Base-by-base conservation (phyloP, 2,888 invertebrate species). In the Sminthurides aquaticus region DNA sequence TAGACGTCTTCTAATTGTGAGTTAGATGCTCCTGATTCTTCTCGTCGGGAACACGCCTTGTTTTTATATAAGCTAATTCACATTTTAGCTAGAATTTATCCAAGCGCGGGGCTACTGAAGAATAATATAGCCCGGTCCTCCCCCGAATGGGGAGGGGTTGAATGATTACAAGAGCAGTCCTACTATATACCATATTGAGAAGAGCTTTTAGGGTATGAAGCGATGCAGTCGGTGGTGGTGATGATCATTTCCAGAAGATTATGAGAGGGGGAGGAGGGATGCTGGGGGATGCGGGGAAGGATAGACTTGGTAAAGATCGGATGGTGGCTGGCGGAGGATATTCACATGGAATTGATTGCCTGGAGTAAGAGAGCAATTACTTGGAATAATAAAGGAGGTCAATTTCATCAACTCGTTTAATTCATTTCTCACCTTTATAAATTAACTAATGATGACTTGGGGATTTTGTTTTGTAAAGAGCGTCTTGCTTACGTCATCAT, bases 381-480 rank as follows among this genome's bases (percentile, higher is more conserved):
- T 62, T 65, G 57, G 57, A 57, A 65, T 65, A 65, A 65, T 65
- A 62, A 65, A 65, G 57, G 58, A 58, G 65, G 65, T 65, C 65
- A 65, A 65, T 65, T 65, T 65, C 61, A 65, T 61, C 60, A 59
- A 64, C 48, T 27, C 43, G 34, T 60, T 64, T 65, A 62, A 65
- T 65, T 65, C 57, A 62, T 62, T 65, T 62, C 57, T 65, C 65
- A 65, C 65, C 65, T 65, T 62, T 62, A 54, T 34, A 62, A 65
- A 65, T 65, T 65, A 65, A 62, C 52, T 58, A 65, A 62, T 57
- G 65, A 65, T 65, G 65, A 65, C 65, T 65, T 56, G 65, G 34
- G 49, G 52, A 65, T 61, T 65, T 57, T 65, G 55, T 64, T 52
- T 58, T 64, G 54, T 52, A n/a, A 8, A 55, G 11, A 26, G 22